Conservation (phyloP, 2,888 invertebrate genomes). For the Patella pellucida region DNA sequence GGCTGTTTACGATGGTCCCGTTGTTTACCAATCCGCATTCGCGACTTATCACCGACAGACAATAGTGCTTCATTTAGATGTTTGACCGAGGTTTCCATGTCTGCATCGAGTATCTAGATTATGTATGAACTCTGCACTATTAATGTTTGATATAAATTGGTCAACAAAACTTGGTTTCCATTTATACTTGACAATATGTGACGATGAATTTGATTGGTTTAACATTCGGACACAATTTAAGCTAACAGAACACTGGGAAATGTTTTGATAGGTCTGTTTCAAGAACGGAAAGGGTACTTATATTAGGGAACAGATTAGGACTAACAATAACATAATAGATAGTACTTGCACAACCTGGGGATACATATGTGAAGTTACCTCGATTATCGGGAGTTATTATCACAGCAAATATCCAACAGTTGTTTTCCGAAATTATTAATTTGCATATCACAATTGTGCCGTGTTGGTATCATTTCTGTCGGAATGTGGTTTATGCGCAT, state of each 20-base stretch:
- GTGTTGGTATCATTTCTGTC: neutral
- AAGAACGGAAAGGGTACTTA: neutral
- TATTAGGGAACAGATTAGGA: neutral
- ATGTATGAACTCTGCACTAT: neutral
- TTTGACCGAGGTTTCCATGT: neutral
- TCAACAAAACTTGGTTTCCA: neutral
- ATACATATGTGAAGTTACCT: neutral
- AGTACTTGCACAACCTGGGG: neutral
- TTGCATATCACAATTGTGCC: neutral
- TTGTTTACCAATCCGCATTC: neutral
- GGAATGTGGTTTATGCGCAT: neutral
- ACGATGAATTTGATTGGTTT: neutral
- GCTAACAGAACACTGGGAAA: neutral
- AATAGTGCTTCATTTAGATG: neutral
- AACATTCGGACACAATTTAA: neutral
- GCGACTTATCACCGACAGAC: neutral
- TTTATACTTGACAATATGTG: no score
- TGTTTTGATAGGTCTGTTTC: neutral
- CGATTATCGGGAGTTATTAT: neutral
- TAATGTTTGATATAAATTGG: neutral
- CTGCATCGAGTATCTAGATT: neutral
- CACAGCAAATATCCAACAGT: neutral
- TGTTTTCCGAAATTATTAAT: conserved; percentile 6
- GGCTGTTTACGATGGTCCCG: conserved; percentile 2
- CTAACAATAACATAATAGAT: neutral